These are phyloP conservation scores for Osmerus eperlanus DNA, from an alignment of 2,113 vertebrate genomes.

Conservation along the genomic window DNA sequence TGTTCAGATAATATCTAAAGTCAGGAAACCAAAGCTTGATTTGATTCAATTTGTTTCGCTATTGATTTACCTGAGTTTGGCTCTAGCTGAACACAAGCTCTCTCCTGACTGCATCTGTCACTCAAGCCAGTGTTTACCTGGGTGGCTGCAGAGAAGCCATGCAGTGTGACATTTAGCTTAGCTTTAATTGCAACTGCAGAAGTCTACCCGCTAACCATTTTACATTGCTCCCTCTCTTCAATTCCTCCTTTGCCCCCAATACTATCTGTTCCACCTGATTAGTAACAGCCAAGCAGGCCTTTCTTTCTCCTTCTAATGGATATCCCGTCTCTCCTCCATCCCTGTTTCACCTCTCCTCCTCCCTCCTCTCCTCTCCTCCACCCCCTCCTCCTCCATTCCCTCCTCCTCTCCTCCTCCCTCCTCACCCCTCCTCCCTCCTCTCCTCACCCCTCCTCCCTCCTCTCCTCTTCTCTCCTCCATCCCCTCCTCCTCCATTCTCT, in stretches of 20 bases:
- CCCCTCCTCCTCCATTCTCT: background rate
- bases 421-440: background rate
- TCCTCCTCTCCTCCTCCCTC: background rate
- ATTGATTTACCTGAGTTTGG: background rate
- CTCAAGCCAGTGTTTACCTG: background rate
- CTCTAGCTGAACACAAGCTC: background rate
- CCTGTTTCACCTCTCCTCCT: background rate
- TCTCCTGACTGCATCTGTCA: background rate
- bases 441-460: background rate
- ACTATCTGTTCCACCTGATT: too few relatives aligned
- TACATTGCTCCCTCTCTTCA: too few relatives aligned
- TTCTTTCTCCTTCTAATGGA: too few relatives aligned
- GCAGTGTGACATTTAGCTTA: background rate
- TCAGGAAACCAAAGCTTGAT: background rate
- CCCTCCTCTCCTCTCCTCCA: background rate
- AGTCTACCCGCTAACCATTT: background rate
- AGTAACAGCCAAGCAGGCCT: too few relatives aligned
- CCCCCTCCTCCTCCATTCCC: background rate
- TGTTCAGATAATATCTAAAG: background rate
- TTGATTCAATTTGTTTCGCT: background rate
- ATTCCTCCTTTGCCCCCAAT: too few relatives aligned
- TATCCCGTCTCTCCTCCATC: background rate
- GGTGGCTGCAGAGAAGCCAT: background rate
- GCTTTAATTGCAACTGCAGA: background rate
- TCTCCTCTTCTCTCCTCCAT: background rate